These are phyloP conservation scores for Poecilia picta DNA, from an alignment of 2,797 vertebrate genomes.

Conservation along the genomic window DNA sequence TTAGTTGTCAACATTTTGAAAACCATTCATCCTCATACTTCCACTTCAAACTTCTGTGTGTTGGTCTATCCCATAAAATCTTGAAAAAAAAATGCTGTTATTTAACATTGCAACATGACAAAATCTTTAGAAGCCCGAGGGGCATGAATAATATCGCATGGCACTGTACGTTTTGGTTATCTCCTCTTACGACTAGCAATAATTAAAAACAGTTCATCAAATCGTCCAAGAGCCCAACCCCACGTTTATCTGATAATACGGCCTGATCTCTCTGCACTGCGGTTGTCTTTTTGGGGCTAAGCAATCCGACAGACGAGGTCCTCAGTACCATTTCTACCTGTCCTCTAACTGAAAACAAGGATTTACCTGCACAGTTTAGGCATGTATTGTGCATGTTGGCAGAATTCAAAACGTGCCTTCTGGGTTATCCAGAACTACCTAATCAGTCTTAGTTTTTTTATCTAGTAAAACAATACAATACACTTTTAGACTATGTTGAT, in stretches of 20 bases:
- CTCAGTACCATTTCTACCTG: conserved; percentile 42
- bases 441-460: conserved; percentile 37
- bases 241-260: conserved; percentile 13
- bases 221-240: conserved; percentile 20
- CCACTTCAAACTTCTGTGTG: not conserved
- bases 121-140: not conserved
- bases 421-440: conserved; percentile 9
- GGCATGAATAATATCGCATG: not conserved
- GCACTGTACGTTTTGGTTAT: conserved; percentile 64
- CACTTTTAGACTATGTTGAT: conserved; percentile 59
- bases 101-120: not conserved
- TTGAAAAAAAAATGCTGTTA: not conserved
- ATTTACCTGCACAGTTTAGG: conserved; percentile 9
- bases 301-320: conserved; percentile 27
- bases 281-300: conserved; percentile 11
- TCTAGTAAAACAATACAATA: conserved; percentile 50
- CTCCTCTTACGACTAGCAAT: conserved; percentile 54
- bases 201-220: conserved; percentile 57
- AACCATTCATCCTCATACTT: not conserved
- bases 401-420: conserved; percentile 16
- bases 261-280: conserved; percentile 9
- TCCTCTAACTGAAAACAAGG: conserved; percentile 29
- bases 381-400: conserved; percentile 14
- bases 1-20: not conserved
- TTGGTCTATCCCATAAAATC: not conserved